phyloP scores from a whole-genome alignment of 2,888 invertebrate species.

The Myopa tessellatipennis region DNA sequence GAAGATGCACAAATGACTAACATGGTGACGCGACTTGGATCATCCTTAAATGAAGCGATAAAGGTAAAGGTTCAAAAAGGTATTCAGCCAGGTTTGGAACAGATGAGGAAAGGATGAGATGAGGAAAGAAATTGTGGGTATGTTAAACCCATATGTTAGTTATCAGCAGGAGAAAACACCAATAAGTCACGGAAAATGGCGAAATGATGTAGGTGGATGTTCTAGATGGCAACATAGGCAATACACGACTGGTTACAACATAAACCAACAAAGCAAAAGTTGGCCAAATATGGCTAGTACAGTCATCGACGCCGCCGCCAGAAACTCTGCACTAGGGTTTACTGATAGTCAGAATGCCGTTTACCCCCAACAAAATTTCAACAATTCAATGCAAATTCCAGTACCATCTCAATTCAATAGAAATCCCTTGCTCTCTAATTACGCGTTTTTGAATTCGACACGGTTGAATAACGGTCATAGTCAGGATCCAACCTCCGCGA shows the following conservation, averaged over 20 bases:
- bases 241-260: neutral
- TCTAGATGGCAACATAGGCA: neutral
- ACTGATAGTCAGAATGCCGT: neutral
- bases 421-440: neutral
- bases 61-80: neutral
- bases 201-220: neutral
- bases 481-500: neutral
- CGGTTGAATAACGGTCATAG: neutral
- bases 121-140: neutral
- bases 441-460: neutral
- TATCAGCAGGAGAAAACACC: neutral
- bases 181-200: neutral
- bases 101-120: neutral
- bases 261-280: neutral
- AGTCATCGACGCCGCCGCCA: neutral
- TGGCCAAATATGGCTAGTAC: too few relatives aligned
- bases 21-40: too few relatives aligned
- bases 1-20: too few relatives aligned
- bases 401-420: neutral
- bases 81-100: neutral
- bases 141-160: neutral
- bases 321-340: neutral
- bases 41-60: neutral
- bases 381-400: neutral
- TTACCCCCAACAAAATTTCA: too few relatives aligned